Conservation (phyloP, 2,113 vertebrate species). For the Poeciliopsis retropinna region DNA sequence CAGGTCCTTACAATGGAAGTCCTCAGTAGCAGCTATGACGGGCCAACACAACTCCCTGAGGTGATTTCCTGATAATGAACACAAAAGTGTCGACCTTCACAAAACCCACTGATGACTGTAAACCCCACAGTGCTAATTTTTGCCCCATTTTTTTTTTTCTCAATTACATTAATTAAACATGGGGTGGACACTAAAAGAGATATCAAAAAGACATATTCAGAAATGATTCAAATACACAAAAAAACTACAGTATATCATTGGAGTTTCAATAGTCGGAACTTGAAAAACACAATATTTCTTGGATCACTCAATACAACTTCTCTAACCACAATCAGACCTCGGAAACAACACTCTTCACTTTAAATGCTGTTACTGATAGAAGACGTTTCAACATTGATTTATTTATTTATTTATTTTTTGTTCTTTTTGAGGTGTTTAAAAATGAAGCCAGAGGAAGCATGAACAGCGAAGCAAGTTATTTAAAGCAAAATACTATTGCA, state of each 20-base stretch:
- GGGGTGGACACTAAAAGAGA: constrained; percentile 67
- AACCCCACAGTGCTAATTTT: constrained; percentile 61
- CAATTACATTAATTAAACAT: constrained; percentile 81
- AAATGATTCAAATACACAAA: constrained; percentile 51
- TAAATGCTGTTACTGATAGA: no score
- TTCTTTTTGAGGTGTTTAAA: no score
- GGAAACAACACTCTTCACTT: no score
- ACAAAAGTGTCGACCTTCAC: constrained; percentile 80
- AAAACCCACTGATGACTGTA: constrained; percentile 74
- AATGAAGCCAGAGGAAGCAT: no score
- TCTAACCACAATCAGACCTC: background rate
- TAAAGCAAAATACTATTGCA: no score
- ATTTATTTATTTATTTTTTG: no score
- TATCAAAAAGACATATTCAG: constrained; percentile 68
- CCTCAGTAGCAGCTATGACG: constrained; percentile 73
- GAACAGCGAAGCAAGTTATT: no score
- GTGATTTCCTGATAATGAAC: constrained; percentile 82
- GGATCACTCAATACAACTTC: background rate
- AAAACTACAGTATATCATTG: background rate
- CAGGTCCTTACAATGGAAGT: constrained; percentile 44
- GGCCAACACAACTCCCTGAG: constrained; percentile 79
- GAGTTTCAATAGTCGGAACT: background rate
- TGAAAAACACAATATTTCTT: background rate
- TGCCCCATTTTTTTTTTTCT: constrained; percentile 43
- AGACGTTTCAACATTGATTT: no score